Evolutionary conservation across 2,797 vertebrate genomes (phyloP).

Genomic region (Dromococcyx pavoninus): DNA sequence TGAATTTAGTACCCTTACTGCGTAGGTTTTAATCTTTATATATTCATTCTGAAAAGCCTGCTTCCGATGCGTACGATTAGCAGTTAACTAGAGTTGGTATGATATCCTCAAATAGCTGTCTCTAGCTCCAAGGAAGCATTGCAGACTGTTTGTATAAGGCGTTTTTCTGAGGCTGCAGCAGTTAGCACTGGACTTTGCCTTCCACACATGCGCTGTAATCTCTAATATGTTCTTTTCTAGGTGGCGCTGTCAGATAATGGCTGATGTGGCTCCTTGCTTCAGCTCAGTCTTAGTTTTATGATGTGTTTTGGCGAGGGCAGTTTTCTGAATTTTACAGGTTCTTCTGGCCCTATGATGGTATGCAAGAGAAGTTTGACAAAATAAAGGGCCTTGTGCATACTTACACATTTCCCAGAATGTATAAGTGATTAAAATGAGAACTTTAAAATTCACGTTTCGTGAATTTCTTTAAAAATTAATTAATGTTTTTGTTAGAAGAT

Average conservation of each 20-base stretch:
- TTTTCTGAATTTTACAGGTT: conserved; percentile 98
- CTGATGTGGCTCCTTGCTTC: conserved; percentile 93
- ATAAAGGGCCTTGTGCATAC: conserved; percentile 78
- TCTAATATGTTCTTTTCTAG: conserved; percentile 99
- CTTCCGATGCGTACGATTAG: neutral
- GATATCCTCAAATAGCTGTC: neutral
- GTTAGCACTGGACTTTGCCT: conserved; percentile 82
- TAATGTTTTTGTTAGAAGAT: conserved; percentile 48
- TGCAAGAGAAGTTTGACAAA: conserved; percentile 88
- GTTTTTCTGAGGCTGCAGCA: conserved; percentile 72
- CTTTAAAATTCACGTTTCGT: conserved; percentile 68
- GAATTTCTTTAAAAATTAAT: conserved; percentile 63
- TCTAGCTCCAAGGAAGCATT: conserved; percentile 36
- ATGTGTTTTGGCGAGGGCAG: conserved; percentile 92
- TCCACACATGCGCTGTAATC: conserved; percentile 99
- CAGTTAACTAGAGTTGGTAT: neutral
- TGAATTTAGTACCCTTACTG: neutral
- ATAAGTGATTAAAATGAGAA: conserved; percentile 72
- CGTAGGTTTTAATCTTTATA: neutral
- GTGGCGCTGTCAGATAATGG: conserved; percentile 94
- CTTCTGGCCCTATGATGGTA: conserved; percentile 93
- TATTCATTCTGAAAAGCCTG: neutral
- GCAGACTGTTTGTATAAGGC: conserved; percentile 34
- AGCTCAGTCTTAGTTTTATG: conserved; percentile 96
- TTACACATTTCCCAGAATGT: conserved; percentile 74